Base-by-base conservation (phyloP, 1,140 invertebrate genomes). In the Macrostomum lignano region DNA sequence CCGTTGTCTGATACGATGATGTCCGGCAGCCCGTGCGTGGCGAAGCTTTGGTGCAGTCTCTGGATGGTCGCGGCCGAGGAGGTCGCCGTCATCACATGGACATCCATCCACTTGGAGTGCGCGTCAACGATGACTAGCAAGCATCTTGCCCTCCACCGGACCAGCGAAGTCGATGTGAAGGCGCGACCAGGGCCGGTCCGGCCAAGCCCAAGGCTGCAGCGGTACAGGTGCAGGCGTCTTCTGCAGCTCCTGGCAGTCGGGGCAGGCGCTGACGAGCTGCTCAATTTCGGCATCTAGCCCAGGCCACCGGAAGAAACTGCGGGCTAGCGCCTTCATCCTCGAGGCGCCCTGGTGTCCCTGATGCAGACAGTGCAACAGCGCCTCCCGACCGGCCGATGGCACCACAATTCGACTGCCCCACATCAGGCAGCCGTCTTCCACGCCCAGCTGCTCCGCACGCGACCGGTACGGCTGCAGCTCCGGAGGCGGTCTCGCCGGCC, bases 71-170 rank as follows among this genome's bases (percentile, higher is more conserved):
- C 11, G 11, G 11, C 23, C 21, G 28, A 33, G 21, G 40, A 40
- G 17, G 31, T 33, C 20, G 7, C 17, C 14, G 32, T 26, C 14
- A 45, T 36, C 7, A 22, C 17, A 14, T 39, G 32, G 17, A 53
- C 69, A 43, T 68, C 63, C 14, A 42, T 47, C 38, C 47, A 64
- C 39, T 62, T 62, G 7, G 51, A 52, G 36, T 45, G 49, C 2
- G 54, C 45, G 37, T 63, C 59, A 0, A 55, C 44, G 2, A 59
- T 31, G 21, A 63, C 43, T 4, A 62, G 35, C 38, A 52, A 63
- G 36, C 41, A 47, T 33, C 46, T 37, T 1, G n/a, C 42, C 43
- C 0, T 59, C 46, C 2, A 28, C 43, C 28, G 21, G 51, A 13
- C 55, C 55, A 4, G 51, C 50, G 38, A 59, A 63, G 40, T 63